Percentiles rank a stretch among this genome's conserved stretches.
Evolutionary conservation across 1,140 invertebrate genomes (phyloP).

Genomic region (Aethina tumida): DNA sequence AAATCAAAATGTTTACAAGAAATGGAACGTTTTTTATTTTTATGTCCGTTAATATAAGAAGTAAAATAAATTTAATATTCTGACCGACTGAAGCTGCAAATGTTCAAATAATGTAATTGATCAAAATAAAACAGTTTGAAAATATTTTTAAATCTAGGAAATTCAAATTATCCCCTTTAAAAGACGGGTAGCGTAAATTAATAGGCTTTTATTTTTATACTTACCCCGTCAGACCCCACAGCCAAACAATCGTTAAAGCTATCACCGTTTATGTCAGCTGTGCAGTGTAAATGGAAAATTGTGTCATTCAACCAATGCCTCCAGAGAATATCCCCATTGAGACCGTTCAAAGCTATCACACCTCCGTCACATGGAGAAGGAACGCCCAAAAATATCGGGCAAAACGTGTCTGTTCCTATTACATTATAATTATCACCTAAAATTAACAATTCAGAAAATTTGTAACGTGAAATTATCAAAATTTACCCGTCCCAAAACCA

Average conservation of each 20-base stretch:
- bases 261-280: constrained; percentile 61
- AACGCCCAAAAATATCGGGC: constrained; percentile 55
- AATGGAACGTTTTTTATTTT: no score
- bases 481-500: constrained; percentile 66
- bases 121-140: no score
- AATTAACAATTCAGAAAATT: constrained; percentile 5
- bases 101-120: no score
- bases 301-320: constrained; percentile 59
- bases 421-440: constrained; percentile 28
- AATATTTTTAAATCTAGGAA: no score
- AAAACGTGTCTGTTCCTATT: constrained; percentile 37
- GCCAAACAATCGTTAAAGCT: constrained; percentile 61
- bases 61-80: no score
- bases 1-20: no score
- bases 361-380: constrained; percentile 63
- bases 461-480: constrained; percentile 2
- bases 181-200: no score
- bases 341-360: constrained; percentile 64
- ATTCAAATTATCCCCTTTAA: no score
- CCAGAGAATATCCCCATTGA: constrained; percentile 64
- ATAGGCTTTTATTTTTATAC: no score
- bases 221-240: constrained; percentile 61
- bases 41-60: no score
- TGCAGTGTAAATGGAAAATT: constrained; percentile 66
- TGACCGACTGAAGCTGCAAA: no score